A percentile compares a stretch with the other conserved stretches of the same genome.
These are phyloP conservation scores for Scaptomyza tumidula DNA, from an alignment of 2,888 invertebrate species.

Conservation along the genomic window DNA sequence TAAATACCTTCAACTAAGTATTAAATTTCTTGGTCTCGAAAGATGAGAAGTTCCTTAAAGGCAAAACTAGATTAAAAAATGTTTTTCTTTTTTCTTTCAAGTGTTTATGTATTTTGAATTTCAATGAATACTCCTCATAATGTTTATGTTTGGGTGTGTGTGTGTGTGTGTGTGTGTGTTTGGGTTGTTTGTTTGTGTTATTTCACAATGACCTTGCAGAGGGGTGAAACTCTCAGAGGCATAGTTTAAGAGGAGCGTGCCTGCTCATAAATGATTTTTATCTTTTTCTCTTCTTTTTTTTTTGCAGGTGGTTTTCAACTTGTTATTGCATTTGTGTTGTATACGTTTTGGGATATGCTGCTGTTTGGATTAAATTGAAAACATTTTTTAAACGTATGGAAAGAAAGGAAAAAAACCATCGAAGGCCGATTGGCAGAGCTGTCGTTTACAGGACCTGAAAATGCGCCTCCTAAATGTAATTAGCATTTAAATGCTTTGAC, in stretches of 20 bases:
- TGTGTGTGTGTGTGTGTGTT: conserved; percentile 1
- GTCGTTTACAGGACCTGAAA: conserved; percentile 7
- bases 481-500: conserved; percentile 66
- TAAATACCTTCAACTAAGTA: not conserved
- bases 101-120: conserved; percentile 13
- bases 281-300: not conserved
- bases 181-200: conserved; percentile 1
- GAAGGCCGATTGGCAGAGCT: not conserved
- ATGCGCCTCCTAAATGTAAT: conserved; percentile 58
- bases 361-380: conserved; percentile 22
- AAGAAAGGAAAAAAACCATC: not conserved
- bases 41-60: not conserved
- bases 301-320: conserved; percentile 24
- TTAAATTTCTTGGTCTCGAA: not conserved
- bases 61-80: conserved; percentile 12
- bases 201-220: conserved; percentile 29
- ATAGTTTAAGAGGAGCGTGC: conserved; percentile 26
- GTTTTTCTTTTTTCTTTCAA: not conserved
- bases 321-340: conserved; percentile 30
- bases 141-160: not conserved
- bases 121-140: conserved; percentile 2
- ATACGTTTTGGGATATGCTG: conserved; percentile 2
- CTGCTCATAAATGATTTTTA: conserved; percentile 45
- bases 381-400: conserved; percentile 13
- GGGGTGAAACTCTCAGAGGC: conserved; percentile 9